phyloP scores from a whole-genome alignment of 2,797 vertebrate genomes.

The Pelochelys cantorii region DNA sequence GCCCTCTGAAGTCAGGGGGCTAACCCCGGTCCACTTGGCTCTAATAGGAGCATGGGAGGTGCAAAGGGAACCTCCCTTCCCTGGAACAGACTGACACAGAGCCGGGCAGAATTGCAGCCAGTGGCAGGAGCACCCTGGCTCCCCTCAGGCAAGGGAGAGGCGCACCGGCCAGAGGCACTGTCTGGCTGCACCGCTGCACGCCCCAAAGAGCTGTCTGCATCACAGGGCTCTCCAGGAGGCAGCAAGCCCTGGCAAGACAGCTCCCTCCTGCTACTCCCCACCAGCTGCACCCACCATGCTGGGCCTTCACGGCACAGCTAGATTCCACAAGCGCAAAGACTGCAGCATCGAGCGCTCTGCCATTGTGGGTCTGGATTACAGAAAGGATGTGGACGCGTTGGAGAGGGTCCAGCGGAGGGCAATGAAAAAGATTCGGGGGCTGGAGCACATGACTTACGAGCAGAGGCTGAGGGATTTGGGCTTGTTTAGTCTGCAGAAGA shows the following conservation, averaged over 20 bases:
- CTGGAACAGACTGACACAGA: not conserved
- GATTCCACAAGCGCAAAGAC: fast-evolving
- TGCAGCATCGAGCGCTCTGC: not conserved
- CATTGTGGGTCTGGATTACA: not conserved
- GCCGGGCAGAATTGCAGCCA: not conserved
- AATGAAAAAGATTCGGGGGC: too few species aligned
- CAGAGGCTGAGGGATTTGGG: too few species aligned
- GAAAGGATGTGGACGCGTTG: too few species aligned
- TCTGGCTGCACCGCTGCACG: not conserved
- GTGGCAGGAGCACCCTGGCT: not conserved
- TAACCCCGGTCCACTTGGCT: not conserved
- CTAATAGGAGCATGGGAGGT: not conserved
- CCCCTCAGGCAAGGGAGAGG: not conserved
- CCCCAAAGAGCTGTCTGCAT: fast-evolving
- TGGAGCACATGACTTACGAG: too few species aligned
- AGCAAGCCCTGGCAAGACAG: fast-evolving
- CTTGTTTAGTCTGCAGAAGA: too few species aligned
- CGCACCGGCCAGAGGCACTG: not conserved
- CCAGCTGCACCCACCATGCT: fast-evolving
- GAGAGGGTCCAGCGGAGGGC: too few species aligned
- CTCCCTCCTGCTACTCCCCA: not conserved
- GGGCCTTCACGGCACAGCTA: not conserved
- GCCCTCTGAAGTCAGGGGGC: not conserved
- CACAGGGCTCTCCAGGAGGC: not conserved
- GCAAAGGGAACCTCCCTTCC: not conserved